Evolutionary conservation across 2,113 vertebrate species (phyloP).

Genomic region (Sturnus vulgaris): DNA sequence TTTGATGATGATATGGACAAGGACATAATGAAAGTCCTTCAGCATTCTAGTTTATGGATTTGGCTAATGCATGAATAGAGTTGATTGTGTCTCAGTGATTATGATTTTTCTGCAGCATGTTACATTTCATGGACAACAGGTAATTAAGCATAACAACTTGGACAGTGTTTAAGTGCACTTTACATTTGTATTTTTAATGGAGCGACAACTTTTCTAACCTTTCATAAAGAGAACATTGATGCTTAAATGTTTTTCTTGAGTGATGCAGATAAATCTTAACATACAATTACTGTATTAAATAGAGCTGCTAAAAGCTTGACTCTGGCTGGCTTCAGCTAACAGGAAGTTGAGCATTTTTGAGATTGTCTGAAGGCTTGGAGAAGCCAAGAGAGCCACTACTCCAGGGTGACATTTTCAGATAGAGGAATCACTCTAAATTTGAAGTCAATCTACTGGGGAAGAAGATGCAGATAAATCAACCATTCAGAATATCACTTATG

Average conservation of each 20-base stretch:
- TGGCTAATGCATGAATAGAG: not conserved
- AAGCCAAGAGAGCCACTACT: not conserved
- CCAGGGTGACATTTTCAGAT: not conserved
- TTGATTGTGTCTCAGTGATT: not conserved
- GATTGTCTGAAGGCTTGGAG: not conserved
- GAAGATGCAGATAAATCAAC: not conserved
- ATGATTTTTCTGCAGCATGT: not conserved
- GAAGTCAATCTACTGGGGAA: not conserved
- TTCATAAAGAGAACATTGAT: not conserved
- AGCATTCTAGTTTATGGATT: not conserved
- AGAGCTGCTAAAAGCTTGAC: not conserved
- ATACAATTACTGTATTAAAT: not conserved
- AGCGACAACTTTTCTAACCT: not conserved
- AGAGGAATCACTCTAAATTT: not conserved
- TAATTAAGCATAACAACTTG: slow-evolving; percentile 14
- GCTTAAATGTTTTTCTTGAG: slow-evolving; percentile 6
- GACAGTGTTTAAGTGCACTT: slow-evolving; percentile 7
- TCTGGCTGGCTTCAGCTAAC: not conserved
- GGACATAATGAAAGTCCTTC: not conserved
- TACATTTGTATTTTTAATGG: not conserved
- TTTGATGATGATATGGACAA: not conserved
- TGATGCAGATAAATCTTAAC: not conserved
- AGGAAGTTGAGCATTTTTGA: not conserved
- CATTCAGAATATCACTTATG: not conserved
- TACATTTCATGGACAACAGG: slow-evolving; percentile 23